Evolutionary conservation across 64 coral and sea anemone genomes (phyloP).

Genomic region (Montipora cactus): DNA sequence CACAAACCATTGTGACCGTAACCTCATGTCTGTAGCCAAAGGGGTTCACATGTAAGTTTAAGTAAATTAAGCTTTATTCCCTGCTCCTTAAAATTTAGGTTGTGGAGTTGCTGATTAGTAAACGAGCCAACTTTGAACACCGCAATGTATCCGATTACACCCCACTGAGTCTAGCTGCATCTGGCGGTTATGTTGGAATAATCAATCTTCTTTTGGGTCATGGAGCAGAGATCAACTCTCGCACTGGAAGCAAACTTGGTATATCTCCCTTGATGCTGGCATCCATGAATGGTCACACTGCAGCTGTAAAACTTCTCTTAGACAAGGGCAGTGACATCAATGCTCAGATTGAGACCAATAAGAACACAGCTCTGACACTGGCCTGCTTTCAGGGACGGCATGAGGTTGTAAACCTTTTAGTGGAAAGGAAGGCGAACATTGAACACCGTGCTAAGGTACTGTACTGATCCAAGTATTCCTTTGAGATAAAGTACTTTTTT

Average conservation of each 20-base stretch:
- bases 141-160: conserved; percentile 99
- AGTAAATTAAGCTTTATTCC: neutral
- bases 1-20: too few relatives aligned
- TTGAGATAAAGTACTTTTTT: neutral
- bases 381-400: conserved; percentile 97
- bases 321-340: conserved; percentile 99
- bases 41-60: too few relatives aligned
- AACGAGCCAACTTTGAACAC: conserved; percentile 95
- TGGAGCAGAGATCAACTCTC: conserved; percentile 97
- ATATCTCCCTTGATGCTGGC: conserved; percentile 98
- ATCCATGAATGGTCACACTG: conserved; percentile 97
- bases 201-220: conserved; percentile 88
- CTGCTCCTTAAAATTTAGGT: conserved; percentile 47
- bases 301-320: conserved; percentile 94
- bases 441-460: conserved; percentile 95
- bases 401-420: conserved; percentile 96
- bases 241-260: conserved; percentile 96
- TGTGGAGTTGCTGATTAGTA: conserved; percentile 92
- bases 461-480: neutral
- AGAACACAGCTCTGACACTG: conserved; percentile 92
- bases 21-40: too few relatives aligned
- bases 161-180: conserved; percentile 91
- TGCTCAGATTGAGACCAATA: conserved; percentile 99
- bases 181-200: conserved; percentile 96
- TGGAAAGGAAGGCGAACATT: conserved; percentile 98